Conservation (phyloP, 1,140 invertebrate species). For the Aphelinus certus region DNA sequence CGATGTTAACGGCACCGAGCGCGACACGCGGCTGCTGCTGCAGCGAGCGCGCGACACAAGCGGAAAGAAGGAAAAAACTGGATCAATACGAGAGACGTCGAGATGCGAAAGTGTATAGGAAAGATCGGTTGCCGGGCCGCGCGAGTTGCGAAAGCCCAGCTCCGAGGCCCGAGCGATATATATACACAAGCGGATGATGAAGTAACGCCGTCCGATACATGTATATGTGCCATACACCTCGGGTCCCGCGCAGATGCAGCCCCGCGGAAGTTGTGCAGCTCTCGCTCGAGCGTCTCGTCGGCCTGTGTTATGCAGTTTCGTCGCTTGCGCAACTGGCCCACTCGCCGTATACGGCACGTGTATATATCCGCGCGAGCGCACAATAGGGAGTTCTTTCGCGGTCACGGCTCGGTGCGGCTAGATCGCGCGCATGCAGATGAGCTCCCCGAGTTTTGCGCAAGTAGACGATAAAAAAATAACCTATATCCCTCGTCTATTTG, state of each 20-base stretch:
- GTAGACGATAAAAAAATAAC: too few relatives aligned
- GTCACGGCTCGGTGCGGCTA: too few relatives aligned
- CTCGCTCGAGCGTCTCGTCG: conserved; percentile 3
- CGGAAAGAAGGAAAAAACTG: conserved; percentile 12
- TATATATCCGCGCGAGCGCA: too few relatives aligned
- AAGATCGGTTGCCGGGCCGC: too few relatives aligned
- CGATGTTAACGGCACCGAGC: too few relatives aligned
- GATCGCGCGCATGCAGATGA: too few relatives aligned
- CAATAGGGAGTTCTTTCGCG: conserved; percentile 15
- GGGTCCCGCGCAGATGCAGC: too few relatives aligned
- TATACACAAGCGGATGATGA: conserved; percentile 28
- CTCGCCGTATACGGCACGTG: not conserved
- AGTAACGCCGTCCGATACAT: conserved; percentile 16
- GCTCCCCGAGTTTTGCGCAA: too few relatives aligned
- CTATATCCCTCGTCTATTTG: too few relatives aligned
- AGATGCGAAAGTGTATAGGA: conserved; percentile 10
- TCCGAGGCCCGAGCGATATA: conserved; percentile 13
- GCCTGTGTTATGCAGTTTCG: not conserved
- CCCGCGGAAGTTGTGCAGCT: too few relatives aligned
- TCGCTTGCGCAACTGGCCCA: conserved; percentile 7
- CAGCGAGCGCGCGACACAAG: too few relatives aligned
- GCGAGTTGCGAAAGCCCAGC: conserved; percentile 33
- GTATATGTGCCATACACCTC: too few relatives aligned
- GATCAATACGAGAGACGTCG: conserved; percentile 12
- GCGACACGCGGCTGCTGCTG: not conserved